Conservation (phyloP, 2,888 invertebrate species). For the Gymnoscelis rufifasciata region DNA sequence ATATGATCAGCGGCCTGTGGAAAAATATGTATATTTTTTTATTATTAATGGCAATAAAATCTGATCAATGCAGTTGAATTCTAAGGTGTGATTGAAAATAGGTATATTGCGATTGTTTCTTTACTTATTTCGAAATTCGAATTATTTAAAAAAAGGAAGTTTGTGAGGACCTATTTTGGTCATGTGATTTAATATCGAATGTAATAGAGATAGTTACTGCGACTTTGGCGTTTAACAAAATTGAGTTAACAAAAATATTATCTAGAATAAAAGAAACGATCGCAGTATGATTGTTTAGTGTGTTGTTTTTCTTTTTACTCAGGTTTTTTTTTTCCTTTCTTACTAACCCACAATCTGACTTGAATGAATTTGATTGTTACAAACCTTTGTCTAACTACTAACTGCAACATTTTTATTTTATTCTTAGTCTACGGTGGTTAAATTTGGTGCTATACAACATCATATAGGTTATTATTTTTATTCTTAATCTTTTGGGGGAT, state of each 20-base stretch:
- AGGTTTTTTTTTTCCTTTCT: conserved; percentile 43
- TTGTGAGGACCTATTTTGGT: too few species aligned
- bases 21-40: conserved; percentile 26
- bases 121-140: not conserved
- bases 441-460: conserved; percentile 63
- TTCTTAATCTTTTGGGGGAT: conserved; percentile 37
- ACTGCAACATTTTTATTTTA: conserved; percentile 50
- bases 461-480: conserved; percentile 30
- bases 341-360: conserved; percentile 55
- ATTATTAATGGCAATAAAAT: conserved; percentile 27
- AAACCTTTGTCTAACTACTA: conserved; percentile 53
- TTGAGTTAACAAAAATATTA: too few species aligned
- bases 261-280: conserved; percentile 6
- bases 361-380: conserved; percentile 43
- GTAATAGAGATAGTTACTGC: too few species aligned
- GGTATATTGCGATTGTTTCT: conserved; percentile 37
- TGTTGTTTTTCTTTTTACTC: conserved; percentile 27
- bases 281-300: conserved; percentile 30
- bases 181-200: conserved; percentile 1
- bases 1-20: too few species aligned
- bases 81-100: conserved; percentile 38
- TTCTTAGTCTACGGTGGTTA: conserved; percentile 56
- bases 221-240: too few species aligned
- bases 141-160: not conserved
- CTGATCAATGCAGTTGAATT: conserved; percentile 58